phyloP scores from a whole-genome alignment of 1,140 invertebrate genomes.

The Trichonephila inaurata region DNA sequence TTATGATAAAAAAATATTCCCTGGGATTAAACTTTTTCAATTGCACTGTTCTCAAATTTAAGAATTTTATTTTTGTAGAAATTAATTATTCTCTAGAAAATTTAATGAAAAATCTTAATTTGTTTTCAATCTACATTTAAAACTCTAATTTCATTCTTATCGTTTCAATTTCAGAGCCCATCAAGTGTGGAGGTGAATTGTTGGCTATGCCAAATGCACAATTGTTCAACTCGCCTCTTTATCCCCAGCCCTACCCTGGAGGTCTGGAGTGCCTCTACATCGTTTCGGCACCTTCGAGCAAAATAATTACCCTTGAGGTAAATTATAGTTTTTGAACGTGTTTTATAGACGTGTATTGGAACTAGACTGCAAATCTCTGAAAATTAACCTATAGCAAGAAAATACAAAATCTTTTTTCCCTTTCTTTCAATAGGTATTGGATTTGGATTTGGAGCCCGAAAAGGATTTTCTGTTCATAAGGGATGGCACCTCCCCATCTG shows the following conservation, averaged over 20 bases:
- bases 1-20: too few relatives aligned
- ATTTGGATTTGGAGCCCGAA: conserved; percentile 92
- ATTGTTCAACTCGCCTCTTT: conserved; percentile 90
- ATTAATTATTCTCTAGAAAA: too few relatives aligned
- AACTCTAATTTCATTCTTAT: too few relatives aligned
- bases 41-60: too few relatives aligned
- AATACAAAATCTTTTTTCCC: too few relatives aligned
- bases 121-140: too few relatives aligned
- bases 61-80: too few relatives aligned
- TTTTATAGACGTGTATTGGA: too few relatives aligned
- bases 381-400: too few relatives aligned
- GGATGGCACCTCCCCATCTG: conserved; percentile 93
- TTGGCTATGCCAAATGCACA: conserved; percentile 77
- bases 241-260: conserved; percentile 94
- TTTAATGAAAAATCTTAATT: too few relatives aligned
- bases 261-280: conserved; percentile 97
- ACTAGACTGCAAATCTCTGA: too few relatives aligned
- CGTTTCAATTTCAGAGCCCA: conserved; percentile 63
- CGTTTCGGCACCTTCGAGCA: conserved; percentile 91
- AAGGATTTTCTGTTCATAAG: conserved; percentile 93
- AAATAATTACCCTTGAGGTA: conserved; percentile 91
- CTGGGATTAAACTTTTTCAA: too few relatives aligned
- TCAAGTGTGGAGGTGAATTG: conserved; percentile 75
- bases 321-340: background rate
- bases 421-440: conserved; percentile 84